phyloP scores from a whole-genome alignment of 2,888 invertebrate genomes.

The Eupithecia inturbata region DNA sequence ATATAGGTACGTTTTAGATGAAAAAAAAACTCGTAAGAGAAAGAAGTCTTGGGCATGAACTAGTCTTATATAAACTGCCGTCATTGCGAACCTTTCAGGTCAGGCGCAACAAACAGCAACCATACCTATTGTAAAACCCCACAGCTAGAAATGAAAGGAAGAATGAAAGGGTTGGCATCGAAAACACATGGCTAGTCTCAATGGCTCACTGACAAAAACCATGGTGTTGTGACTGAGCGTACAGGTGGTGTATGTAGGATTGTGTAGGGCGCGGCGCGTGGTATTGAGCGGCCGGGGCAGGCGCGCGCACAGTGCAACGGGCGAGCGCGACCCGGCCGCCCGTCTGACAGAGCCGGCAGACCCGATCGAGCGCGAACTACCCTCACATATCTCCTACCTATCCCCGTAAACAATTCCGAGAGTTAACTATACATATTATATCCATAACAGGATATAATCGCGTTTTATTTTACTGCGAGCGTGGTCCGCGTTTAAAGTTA shows the following conservation, averaged over 20 bases:
- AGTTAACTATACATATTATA: neutral
- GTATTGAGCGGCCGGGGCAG: conserved; percentile 62
- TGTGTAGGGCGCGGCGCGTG: conserved; percentile 73
- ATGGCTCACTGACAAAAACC: conserved; percentile 55
- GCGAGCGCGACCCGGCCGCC: conserved; percentile 63
- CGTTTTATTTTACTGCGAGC: neutral
- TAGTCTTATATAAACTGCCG: neutral
- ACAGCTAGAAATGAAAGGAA: conserved; percentile 11
- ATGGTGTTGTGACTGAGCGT: conserved; percentile 77
- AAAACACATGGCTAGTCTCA: conserved; percentile 26
- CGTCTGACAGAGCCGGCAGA: conserved; percentile 54
- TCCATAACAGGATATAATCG: neutral
- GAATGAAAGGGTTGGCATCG: conserved; percentile 12
- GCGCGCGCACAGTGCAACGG: conserved; percentile 72
- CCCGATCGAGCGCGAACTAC: conserved; percentile 40
- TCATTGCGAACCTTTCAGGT: neutral
- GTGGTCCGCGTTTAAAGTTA: neutral
- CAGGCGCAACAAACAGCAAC: conserved; percentile 3
- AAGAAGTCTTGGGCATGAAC: neutral
- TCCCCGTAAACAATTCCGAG: conserved; percentile 31
- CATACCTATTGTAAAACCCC: neutral
- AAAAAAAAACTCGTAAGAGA: neutral
- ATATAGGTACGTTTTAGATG: too few species aligned
- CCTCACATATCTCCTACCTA: conserved; percentile 54
- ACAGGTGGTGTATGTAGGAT: conserved; percentile 79